Evolutionary conservation across 2,797 vertebrate genomes (phyloP).

Genomic region (Betta splendens): DNA sequence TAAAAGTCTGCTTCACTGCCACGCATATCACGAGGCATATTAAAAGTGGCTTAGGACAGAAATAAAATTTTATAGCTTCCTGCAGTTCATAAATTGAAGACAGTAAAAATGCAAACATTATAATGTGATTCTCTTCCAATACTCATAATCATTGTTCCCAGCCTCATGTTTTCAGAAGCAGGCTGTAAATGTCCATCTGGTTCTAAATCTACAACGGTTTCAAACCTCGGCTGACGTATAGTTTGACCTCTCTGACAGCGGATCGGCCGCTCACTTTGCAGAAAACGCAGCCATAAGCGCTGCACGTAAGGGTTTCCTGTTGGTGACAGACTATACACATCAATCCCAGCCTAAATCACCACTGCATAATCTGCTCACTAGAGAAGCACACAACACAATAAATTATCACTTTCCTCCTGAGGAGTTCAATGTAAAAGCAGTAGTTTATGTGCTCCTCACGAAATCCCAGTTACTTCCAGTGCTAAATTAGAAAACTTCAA

Average conservation of each 20-base stretch:
- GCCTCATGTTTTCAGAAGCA: not conserved
- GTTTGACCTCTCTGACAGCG: not conserved
- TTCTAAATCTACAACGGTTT: not conserved
- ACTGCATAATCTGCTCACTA: too few relatives aligned
- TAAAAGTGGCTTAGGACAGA: not conserved
- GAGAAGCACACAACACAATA: not conserved
- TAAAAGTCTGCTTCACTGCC: not conserved
- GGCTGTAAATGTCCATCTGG: slow-evolving; percentile 5
- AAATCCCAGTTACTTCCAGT: not conserved
- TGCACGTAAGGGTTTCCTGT: not conserved
- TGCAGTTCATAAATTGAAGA: not conserved
- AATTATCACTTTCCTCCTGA: too few relatives aligned
- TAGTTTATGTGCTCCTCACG: not conserved
- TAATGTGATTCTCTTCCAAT: not conserved
- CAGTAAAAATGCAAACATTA: not conserved
- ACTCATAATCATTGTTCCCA: not conserved
- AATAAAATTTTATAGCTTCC: not conserved
- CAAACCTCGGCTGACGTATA: slow-evolving; percentile 1
- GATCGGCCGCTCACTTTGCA: slow-evolving; percentile 4
- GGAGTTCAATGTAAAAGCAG: too few relatives aligned
- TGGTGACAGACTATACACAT: not conserved
- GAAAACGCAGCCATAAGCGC: not conserved
- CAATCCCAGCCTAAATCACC: not conserved
- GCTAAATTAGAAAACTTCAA: slow-evolving; percentile 1
- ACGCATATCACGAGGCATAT: not conserved